Base-by-base conservation (phyloP, 2,113 vertebrate species). In the Passerina amoena region DNA sequence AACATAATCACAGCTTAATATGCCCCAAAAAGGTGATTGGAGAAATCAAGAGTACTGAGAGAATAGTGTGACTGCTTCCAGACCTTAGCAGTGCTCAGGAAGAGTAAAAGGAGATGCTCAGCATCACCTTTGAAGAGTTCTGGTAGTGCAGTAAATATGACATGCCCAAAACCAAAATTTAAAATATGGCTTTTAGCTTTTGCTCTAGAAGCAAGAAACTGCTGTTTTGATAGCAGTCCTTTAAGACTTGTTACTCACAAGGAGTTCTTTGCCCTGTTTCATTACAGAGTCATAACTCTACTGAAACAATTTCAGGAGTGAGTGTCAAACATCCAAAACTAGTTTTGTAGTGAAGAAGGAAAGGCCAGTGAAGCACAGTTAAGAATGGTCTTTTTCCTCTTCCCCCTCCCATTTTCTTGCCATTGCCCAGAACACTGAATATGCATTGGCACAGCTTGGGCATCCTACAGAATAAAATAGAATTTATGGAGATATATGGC, bases 401-500 rank as follows among this genome's bases (percentile, higher is more conserved):
- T 70, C 33, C 38, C 14, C 28, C 22, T 91, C 37, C 28, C 47
- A 8, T 96, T 96, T 94, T 88, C 84, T 81, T 95, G 81, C 76
- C 23, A 68, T 78, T 6, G 5, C 42, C 80, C 61, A 93, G 69
- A 92, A 93, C 75, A 72, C 92, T 97, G 96, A 97, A 96, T 96
- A 97, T 97, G 91, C 77, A 97, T 97, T 91, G 84, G 59, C 35
- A 89, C 80, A 94, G 86, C 80, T 71, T 90, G 91, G 90, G 88
- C 60, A 97, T 73, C 80, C 92, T 81, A 86, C 42, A 93, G 82
- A 96, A 95, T 57, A 80, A 80, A 97, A 92, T 30, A 86, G 78
- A 96, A 96, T 97, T 96, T 94, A 86, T 92, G 89, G 95, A 97
- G 95, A 97, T 97, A 78, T 96, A 97, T 92, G 69, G 50, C 90